Conservation (phyloP, 2,888 invertebrate genomes). For the Epinotia demarniana region DNA sequence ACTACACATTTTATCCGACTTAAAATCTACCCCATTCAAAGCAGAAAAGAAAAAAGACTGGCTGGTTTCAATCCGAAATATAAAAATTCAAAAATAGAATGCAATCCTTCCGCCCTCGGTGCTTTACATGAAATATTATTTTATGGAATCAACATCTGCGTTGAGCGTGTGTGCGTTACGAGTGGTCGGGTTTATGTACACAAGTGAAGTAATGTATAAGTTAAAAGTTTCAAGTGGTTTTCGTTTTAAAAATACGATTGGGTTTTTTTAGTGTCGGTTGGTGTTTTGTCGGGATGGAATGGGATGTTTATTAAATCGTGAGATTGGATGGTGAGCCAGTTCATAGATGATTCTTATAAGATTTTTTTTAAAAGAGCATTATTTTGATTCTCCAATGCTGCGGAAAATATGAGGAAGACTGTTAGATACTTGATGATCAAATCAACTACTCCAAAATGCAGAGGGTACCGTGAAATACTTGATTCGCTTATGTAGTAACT, state of each 20-base stretch:
- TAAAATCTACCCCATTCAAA: constrained; percentile 41
- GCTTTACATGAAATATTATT: constrained; percentile 85
- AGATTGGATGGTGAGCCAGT: background rate
- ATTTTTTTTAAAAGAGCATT: background rate
- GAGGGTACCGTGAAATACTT: too few relatives aligned
- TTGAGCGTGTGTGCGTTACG: constrained; percentile 68
- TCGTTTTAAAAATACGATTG: constrained; percentile 70
- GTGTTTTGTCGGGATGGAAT: constrained; percentile 34
- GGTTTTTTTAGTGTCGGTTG: constrained; percentile 54
- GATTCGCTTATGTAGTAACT: too few relatives aligned
- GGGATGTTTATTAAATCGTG: constrained; percentile 17
- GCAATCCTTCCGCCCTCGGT: constrained; percentile 84
- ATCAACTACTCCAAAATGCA: too few relatives aligned
- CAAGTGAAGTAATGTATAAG: constrained; percentile 80
- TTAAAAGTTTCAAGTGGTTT: constrained; percentile 79
- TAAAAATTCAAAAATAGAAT: constrained; percentile 83
- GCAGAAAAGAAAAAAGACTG: constrained; percentile 42
- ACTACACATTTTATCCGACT: constrained; percentile 34
- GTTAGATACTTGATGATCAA: background rate
- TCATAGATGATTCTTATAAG: background rate
- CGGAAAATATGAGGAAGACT: background rate
- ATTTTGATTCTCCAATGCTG: background rate
- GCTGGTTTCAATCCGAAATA: constrained; percentile 75
- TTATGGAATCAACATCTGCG: constrained; percentile 85
- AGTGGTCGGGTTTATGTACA: constrained; percentile 76